Evolutionary conservation across 2,113 vertebrate species (phyloP).

Genomic region (Blennius ocellaris): DNA sequence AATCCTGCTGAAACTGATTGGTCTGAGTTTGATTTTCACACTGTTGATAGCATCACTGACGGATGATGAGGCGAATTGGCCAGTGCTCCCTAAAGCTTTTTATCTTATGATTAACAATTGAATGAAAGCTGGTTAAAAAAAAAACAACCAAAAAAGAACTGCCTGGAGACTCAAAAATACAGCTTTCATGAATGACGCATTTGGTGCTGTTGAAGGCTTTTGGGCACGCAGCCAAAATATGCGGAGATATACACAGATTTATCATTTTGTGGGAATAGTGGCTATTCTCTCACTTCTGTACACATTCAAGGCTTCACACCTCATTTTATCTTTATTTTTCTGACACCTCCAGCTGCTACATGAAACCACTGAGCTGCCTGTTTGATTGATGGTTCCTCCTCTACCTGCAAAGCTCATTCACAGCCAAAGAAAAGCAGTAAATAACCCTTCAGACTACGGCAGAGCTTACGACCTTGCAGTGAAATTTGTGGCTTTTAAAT

Average conservation of each 20-base stretch:
- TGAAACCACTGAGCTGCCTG: slow-evolving; percentile 45
- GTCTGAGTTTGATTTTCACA: slow-evolving; percentile 41
- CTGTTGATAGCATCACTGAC: slow-evolving; percentile 28
- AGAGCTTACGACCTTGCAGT: slow-evolving; percentile 19
- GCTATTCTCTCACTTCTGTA: slow-evolving; percentile 44
- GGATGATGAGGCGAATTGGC: slow-evolving; percentile 21
- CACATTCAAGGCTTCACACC: slow-evolving; percentile 40
- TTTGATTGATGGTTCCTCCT: slow-evolving; percentile 62
- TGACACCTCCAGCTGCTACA: slow-evolving; percentile 59
- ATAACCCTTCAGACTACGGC: slow-evolving; percentile 31
- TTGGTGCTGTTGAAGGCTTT: slow-evolving; percentile 35
- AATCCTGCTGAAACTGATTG: neutral
- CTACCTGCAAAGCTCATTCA: slow-evolving; percentile 31
- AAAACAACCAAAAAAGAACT: slow-evolving; percentile 42
- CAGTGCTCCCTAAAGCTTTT: slow-evolving; percentile 24
- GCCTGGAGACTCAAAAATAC: slow-evolving; percentile 30
- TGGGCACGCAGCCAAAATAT: slow-evolving; percentile 23
- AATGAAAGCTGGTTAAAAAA: slow-evolving; percentile 1
- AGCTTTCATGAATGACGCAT: slow-evolving; percentile 59
- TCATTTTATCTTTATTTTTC: slow-evolving; percentile 61
- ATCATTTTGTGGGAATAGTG: slow-evolving; percentile 45
- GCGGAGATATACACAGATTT: slow-evolving; percentile 32
- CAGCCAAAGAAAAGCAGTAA: slow-evolving; percentile 45
- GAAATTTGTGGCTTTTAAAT: slow-evolving; percentile 47
- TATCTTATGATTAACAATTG: slow-evolving; percentile 58